Conservation (phyloP, 92 coral and sea anemone species). For the Plumapathes pennacea region DNA sequence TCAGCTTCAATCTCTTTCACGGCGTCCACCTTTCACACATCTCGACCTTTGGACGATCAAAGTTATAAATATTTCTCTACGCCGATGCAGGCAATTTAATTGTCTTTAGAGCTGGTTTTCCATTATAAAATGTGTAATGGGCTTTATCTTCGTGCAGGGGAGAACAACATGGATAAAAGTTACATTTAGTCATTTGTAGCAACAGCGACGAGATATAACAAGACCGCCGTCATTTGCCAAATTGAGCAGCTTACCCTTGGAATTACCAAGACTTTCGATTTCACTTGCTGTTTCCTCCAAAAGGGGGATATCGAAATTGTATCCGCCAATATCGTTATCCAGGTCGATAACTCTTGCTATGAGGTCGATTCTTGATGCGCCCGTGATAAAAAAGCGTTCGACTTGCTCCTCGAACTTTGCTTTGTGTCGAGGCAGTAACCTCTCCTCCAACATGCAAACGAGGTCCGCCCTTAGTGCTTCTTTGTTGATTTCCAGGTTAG, state of each 20-base stretch:
- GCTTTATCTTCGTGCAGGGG: too few relatives aligned
- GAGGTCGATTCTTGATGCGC: constrained; percentile 27
- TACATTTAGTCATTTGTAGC: too few relatives aligned
- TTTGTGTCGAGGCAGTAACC: neutral
- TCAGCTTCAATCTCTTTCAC: too few relatives aligned
- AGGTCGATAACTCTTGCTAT: constrained; percentile 33
- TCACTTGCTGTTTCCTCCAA: constrained; percentile 3
- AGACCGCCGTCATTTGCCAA: too few relatives aligned
- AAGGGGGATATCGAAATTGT: constrained; percentile 18
- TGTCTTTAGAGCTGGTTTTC: too few relatives aligned
- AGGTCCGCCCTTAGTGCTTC: constrained; percentile 14
- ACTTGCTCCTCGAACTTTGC: constrained; percentile 40
- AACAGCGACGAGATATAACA: too few relatives aligned
- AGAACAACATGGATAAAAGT: too few relatives aligned
- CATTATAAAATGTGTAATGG: too few relatives aligned
- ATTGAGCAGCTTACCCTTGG: constrained; percentile 3
- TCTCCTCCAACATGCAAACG: constrained; percentile 9
- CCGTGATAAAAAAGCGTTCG: constrained; percentile 12
- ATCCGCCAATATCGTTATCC: constrained; percentile 29
- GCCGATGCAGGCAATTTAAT: too few relatives aligned
- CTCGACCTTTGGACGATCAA: too few relatives aligned
- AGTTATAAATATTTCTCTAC: too few relatives aligned
- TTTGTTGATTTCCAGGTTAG: constrained; percentile 33
- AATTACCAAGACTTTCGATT: neutral
- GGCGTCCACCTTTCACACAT: too few relatives aligned